Conservation (phyloP, 1,140 invertebrate species). For the Bombus confusus region DNA sequence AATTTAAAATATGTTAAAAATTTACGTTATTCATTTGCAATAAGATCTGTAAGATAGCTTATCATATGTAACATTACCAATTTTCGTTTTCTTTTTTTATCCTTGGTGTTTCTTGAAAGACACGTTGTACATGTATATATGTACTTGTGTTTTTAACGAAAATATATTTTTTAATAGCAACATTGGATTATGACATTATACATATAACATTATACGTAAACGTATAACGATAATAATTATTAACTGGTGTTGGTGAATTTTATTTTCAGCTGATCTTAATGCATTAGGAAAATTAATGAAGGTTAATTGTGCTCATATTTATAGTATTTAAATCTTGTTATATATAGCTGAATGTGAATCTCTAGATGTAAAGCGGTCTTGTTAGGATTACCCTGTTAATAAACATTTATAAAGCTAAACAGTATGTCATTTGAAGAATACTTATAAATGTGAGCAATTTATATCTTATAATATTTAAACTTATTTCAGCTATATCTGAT, state of each 20-base stretch:
- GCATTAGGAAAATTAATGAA: neutral
- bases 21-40: neutral
- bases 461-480: neutral
- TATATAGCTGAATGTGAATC: neutral
- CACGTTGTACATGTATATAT: neutral
- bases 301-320: constrained; percentile 11
- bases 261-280: constrained; percentile 33
- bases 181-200: neutral
- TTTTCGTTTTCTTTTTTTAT: neutral
- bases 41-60: neutral
- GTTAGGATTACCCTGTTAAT: neutral
- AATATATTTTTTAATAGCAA: constrained; percentile 16
- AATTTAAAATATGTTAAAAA: neutral
- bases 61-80: neutral
- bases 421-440: neutral
- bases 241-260: neutral
- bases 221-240: constrained; percentile 16
- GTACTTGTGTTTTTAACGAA: neutral
- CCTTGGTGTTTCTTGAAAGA: neutral
- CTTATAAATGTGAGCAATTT: constrained; percentile 12
- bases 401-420: neutral
- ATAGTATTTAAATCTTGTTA: neutral
- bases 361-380: neutral
- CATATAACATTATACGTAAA: neutral
- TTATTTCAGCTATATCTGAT: constrained; percentile 9